Evolutionary conservation across 2,797 vertebrate genomes (phyloP), one percentile per base, ranked within the genome.

Genomic region (Mionectes olivaceus): DNA sequence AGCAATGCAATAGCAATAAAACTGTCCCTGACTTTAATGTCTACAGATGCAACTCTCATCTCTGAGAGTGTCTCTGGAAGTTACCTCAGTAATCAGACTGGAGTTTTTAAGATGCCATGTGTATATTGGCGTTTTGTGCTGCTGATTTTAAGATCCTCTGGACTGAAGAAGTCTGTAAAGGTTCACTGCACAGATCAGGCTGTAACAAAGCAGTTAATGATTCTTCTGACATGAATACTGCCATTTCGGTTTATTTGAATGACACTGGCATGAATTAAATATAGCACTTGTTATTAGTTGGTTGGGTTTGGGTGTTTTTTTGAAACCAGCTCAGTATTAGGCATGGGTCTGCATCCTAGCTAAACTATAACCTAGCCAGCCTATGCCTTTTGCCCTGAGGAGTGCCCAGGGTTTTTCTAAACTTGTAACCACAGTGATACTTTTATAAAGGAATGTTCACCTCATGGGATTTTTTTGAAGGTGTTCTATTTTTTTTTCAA

Each of bases 371-470:
- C 87, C 90, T 57, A 90, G 65, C 82, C 89, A 92, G 88, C 81
- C 73, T 68, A 41, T 96, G 97, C 87, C 91, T 96, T 91, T 88
- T 92, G 89, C 96, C 94, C 96, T 96, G 96, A 97, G 93, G 97
- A 98, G 97, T 97, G 89, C 87, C 86, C 94, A 0, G 76, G 97
- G 97, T 97, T 96, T 98, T 98, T 98, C 97, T 95, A 96, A 97
- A 92, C 63, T 89, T 7, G 97, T 98, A 97, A 97, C 97, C 96
- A 97, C 97, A 98, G 98, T 96, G 96, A 97, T 97, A 89, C 96
- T 97, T 98, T 97, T 97, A 94, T 97, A 96, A 94, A 89, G 95
- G 97, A 98, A 98, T 97, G 97, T 96, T 94, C 95, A 97, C 92
- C 95, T 97, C 96, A 95, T 91, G 90, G 94, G 83, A 81, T 94